phyloP scores from a whole-genome alignment of 2,797 vertebrate species.

The Danio kyathit region DNA sequence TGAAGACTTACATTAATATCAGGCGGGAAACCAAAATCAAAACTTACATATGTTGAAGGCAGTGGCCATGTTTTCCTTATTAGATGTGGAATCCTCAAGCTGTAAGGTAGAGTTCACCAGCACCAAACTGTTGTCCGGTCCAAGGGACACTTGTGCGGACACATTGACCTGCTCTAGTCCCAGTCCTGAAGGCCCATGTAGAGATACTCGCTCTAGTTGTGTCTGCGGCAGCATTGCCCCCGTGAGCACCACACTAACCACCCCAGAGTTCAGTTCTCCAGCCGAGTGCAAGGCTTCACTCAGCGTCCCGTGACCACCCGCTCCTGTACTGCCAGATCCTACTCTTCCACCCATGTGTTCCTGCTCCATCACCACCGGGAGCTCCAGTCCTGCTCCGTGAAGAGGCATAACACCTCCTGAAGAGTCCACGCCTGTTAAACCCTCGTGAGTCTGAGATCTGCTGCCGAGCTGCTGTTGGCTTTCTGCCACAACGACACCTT shows the following conservation, averaged over 20 bases:
- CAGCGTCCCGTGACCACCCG: conserved; percentile 69
- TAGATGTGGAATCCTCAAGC: conserved; percentile 92
- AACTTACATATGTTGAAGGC: conserved; percentile 91
- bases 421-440: conserved; percentile 84
- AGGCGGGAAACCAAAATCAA: not conserved
- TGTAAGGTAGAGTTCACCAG: conserved; percentile 92
- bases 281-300: conserved; percentile 79
- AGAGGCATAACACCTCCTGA: conserved; percentile 88
- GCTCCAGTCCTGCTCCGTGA: conserved; percentile 88
- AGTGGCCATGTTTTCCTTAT: conserved; percentile 95
- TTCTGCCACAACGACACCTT: conserved; percentile 83
- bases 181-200: conserved; percentile 92
- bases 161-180: conserved; percentile 93
- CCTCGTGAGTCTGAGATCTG: conserved; percentile 86
- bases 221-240: conserved; percentile 85
- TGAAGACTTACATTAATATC: too few species aligned
- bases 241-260: conserved; percentile 94
- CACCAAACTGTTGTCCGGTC: conserved; percentile 91
- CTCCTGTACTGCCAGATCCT: conserved; percentile 62
- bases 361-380: conserved; percentile 93
- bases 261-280: conserved; percentile 87
- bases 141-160: conserved; percentile 93
- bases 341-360: conserved; percentile 88
- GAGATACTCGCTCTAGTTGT: conserved; percentile 87
- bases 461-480: conserved; percentile 80